Percentiles rank a stretch among this genome's conserved stretches.
phyloP scores from a whole-genome alignment of 2,888 invertebrate genomes.

The Stenotaenia linearis region DNA sequence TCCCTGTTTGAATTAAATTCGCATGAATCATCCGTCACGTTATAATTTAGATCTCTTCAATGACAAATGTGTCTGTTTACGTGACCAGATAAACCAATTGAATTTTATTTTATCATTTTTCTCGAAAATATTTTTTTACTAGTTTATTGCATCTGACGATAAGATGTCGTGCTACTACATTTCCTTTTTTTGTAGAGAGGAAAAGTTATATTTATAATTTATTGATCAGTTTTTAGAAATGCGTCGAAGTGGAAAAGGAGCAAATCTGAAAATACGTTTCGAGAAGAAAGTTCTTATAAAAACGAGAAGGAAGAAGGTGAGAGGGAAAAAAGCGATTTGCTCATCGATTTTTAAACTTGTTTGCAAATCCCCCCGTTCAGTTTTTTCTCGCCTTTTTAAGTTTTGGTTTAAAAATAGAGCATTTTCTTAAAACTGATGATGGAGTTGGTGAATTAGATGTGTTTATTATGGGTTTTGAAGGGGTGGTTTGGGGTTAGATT shows the following conservation, averaged over 20 bases:
- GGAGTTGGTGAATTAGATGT: no score
- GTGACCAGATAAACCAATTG: no score
- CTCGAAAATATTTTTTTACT: not conserved
- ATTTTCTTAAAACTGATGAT: not conserved
- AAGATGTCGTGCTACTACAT: not conserved
- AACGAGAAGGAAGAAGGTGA: not conserved
- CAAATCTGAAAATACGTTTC: not conserved
- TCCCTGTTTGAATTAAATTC: no score
- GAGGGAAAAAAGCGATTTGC: constrained; percentile 8
- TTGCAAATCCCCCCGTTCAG: not conserved
- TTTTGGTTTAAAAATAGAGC: not conserved
- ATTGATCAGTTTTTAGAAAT: not conserved
- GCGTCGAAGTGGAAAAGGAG: not conserved
- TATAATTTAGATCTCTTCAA: no score
- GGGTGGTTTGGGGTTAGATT: no score
- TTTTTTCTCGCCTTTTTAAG: not conserved
- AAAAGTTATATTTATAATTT: not conserved
- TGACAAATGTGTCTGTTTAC: no score
- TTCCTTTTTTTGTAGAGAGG: not conserved
- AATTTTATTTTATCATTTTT: no score
- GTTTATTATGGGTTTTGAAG: no score
- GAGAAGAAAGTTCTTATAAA: not conserved
- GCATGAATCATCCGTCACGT: no score
- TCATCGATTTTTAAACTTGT: constrained; percentile 19
- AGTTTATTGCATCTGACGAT: not conserved